Base-by-base conservation (phyloP, 2,888 invertebrate species). In the Nematopogon swammerdamellus region DNA sequence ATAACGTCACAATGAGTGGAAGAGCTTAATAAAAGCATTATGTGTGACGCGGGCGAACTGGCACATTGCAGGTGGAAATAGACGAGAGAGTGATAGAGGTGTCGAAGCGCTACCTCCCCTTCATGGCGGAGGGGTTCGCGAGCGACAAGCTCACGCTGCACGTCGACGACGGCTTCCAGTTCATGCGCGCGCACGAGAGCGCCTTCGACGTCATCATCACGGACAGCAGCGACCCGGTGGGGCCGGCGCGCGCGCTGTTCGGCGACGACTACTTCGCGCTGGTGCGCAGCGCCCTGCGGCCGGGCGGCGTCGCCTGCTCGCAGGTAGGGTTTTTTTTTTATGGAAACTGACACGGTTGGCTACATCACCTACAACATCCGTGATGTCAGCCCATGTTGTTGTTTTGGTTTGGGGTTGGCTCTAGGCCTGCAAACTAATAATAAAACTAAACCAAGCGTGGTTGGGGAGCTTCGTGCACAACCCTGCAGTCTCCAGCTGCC, bases 151-250 rank as follows among this genome's bases (percentile, higher is more conserved):
- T 98, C 18, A 86, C 82, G 0, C 72, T 99, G 1, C 86, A 87
- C 62, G 87, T 97, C 44, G 92, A 92, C 1, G 98, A 99, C 69
- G 99, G 99, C 0, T 95, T 96, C 64, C 90, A 95, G 58, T 99
- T 92, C 68, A 90, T 99, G 86, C 89, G 90, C 61, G 84, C 89
- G 48, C 91, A 96, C 64, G 82, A 82, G 51, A 82, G 85, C 43
- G 88, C 92, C 69, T 99, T 95, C 68, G 99, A 99, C 73, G 93
- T 99, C 44, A 96, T 99, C 56, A 97, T 99, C 50, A 99, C 98
- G 0, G 99, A 99, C 68, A 97, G 97, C 55, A 96, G 97, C 43
- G 99, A 99, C 79, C 98, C 98, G 0, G 84, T 97, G 20, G 98
- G 97, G 0, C 88, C 88, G 0, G 88, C 88, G 1, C 81, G 82